phyloP scores from a whole-genome alignment of 37 sponge, comb jelly and placozoan species.

The Halisarca cf. caerulea region DNA sequence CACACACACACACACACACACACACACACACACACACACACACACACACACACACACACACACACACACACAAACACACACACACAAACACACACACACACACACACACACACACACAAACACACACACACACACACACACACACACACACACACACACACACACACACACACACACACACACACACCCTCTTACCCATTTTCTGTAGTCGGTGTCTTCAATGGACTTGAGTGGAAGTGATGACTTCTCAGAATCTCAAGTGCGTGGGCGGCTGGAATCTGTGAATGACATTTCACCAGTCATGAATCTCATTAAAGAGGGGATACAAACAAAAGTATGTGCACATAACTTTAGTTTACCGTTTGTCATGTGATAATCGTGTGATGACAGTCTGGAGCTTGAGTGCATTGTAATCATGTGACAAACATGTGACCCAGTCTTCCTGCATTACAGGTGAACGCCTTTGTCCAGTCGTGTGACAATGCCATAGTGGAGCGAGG shows the following conservation, averaged over 20 bases:
- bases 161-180: too few relatives aligned
- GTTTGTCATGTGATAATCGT: background rate
- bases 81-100: too few relatives aligned
- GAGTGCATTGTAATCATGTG: background rate
- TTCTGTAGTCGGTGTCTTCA: too few relatives aligned
- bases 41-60: too few relatives aligned
- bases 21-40: too few relatives aligned
- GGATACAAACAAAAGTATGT: background rate
- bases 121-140: too few relatives aligned
- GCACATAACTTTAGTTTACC: background rate
- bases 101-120: too few relatives aligned
- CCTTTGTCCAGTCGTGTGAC: background rate
- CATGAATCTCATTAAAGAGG: slow-evolving; percentile 7
- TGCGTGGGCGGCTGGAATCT: background rate
- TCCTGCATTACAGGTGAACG: background rate
- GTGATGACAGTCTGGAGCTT: background rate
- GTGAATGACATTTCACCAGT: background rate
- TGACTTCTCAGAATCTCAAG: too few relatives aligned
- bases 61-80: too few relatives aligned
- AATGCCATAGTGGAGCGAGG: background rate
- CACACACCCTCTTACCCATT: too few relatives aligned
- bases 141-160: too few relatives aligned
- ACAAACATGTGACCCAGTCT: background rate
- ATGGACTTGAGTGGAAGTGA: background rate
- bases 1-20: too few relatives aligned